Percentiles rank a stretch among this genome's conserved stretches.
These are phyloP conservation scores for Cyrtonyx montezumae DNA, from an alignment of 2,113 vertebrate species.

Conservation along the genomic window DNA sequence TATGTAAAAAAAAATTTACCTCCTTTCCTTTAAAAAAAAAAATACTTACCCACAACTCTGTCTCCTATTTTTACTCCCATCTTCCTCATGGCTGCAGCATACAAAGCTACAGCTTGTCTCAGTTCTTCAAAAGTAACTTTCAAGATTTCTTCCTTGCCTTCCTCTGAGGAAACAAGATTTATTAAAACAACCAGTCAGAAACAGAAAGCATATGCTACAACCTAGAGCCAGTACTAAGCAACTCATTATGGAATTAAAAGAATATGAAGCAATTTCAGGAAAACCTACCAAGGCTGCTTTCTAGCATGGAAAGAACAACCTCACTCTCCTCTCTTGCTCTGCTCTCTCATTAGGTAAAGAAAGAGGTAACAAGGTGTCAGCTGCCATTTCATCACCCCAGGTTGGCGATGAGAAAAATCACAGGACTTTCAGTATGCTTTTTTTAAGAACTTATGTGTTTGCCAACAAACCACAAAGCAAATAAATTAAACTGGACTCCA, in stretches of 20 bases:
- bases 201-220: background rate
- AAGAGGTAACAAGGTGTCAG: background rate
- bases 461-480: background rate
- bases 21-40: background rate
- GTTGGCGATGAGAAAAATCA: background rate
- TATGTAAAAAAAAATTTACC: background rate
- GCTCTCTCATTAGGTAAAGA: background rate
- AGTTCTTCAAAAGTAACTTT: slow-evolving; percentile 94
- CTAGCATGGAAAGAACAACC: background rate
- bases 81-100: slow-evolving; percentile 94
- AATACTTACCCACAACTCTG: slow-evolving; percentile 90
- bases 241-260: background rate
- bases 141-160: slow-evolving; percentile 89
- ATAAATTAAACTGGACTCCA: background rate
- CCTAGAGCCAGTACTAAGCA: background rate
- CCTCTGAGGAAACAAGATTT: slow-evolving; percentile 79
- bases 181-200: background rate
- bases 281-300: background rate
- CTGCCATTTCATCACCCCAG: background rate
- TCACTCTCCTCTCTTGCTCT: background rate
- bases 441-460: background rate
- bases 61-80: slow-evolving; percentile 90
- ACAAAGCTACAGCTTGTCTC: slow-evolving; percentile 87
- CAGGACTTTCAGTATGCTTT: background rate
- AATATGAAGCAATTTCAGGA: background rate